Base-by-base conservation (phyloP, 1,140 invertebrate species). In the Drosophila mojavensis region DNA sequence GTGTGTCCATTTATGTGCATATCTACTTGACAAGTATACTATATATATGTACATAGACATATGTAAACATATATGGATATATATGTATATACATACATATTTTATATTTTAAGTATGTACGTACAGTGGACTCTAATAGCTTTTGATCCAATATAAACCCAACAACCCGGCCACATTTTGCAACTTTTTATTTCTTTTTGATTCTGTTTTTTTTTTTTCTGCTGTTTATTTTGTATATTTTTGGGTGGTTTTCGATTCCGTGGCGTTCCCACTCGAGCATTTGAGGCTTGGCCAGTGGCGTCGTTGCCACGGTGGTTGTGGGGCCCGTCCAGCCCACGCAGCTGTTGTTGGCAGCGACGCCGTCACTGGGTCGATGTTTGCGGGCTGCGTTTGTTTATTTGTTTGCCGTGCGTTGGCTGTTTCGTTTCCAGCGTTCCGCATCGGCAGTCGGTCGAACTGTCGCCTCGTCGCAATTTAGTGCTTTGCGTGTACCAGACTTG, bases 401-500 rank as follows among this genome's bases (percentile, higher is more conserved):
- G 83, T 89, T 88, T 88, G 83, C 45, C 64, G 74, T 64, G 48
- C 65, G 63, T 28, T 64, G 54, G 72, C 74, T 70, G 59, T 80
- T 88, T 47, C 84, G 48, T 74, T 62, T 61, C 43, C 77, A 80
- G 43, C 69, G 83, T 88, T 89, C 63, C 84, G 60, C 62, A 36
- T 60, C 53, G 66, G 75, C 78, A 55, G 77, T 72, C 80, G 60
- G 80, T 75, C 70, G 33, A 63, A 64, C 64, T 64, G 76, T 63
- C 75, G 65, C 61, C 63, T 47, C 54, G 67, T 75, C 74, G 15
- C 63, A 73, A 62, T 76, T 74, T 81, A 82, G 72, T 86, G 75
- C 71, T 73, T 85, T 86, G 75, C 79, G 68, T 79, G 67, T 78
- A 76, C 64, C 65, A 75, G 79, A 86, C 71, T 82, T 68, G 83